Base-by-base conservation (phyloP, 2,797 vertebrate genomes). In the Rhadinocentrus ornatus region DNA sequence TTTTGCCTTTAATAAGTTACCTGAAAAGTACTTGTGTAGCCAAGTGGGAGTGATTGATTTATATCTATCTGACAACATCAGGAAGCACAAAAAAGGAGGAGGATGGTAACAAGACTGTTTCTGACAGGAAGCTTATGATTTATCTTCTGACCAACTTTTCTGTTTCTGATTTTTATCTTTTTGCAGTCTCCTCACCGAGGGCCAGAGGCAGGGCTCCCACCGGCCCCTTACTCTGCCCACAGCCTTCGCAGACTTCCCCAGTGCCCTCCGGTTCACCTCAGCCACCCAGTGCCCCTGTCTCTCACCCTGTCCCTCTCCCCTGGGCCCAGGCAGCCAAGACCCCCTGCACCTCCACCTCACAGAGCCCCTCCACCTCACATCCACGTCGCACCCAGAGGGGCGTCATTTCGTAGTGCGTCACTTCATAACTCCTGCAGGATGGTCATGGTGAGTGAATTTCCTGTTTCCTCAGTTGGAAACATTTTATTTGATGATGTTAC, bases 261-360 rank as follows among this genome's bases (percentile, higher is more conserved):
- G 0, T 95, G 95, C 67, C 95, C 94, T 41, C 86, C 93, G 0
- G 81, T 93, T 22, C 94, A 96, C 91, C 95, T 96, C 81, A 95
- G 94, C 68, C 91, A 90, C 75, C 75, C 90, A 0, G 86, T 91
- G 69, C 89, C 92, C 0, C 69, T 93, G 62, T 86, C 91, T 11
- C 83, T 93, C 68, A 85, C 88, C n/a, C 59, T 92, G 71, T 88
- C 91, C 63, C 79, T 92, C 29, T 80, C 86, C 29, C 64, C 11
- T n/a, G 85, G 56, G 18, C 82, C 77, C 22, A 62, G 35, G 65
- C 92, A 86, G 61, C 86, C 83, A 2, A 93, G 93, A 0, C 93
- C 94, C 62, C 83, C 93, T 31, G 84, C 90, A 52, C 94, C 95
- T 1, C 94, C 93, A 0, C 93, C 93, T 10, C 90, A 86, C 75